Base-by-base conservation (phyloP, 2,888 invertebrate species). In the Fragum sueziense region DNA sequence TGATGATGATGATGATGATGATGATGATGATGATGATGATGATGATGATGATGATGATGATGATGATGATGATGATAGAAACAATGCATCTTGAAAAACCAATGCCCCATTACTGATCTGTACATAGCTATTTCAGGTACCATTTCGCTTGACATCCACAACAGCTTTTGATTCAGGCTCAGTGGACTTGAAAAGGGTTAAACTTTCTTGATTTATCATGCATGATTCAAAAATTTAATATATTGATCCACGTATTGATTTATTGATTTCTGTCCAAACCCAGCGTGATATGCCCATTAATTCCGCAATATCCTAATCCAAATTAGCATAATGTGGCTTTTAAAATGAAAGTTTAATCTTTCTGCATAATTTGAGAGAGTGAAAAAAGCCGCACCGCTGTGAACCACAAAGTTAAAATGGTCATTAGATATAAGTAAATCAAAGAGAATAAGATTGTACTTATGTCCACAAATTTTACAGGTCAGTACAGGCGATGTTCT, bases 1-100 rank as follows among this genome's bases (percentile, higher is more conserved):
- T 77, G 79, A 77, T 77, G 79, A 79, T 77, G 79, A 79, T 77
- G 79, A 79, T 77, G 79, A 79, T 77, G 79, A 77, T 77, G 79
- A 77, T 77, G 76, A 79, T 77, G 76, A 79, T 77, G 76, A 79
- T 77, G 79, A 79, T 77, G 76, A 79, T 77, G 76, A 79, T 77
- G 76, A 76, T 77, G 76, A 77, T 77, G 79, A 79, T 77, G 79
- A 79, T 77, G 79, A 79, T 77, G 79, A 77, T 71, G 79, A 79
- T 68, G 68, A 68, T 68, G 68, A 68, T 68, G 68, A 68, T 68
- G 68, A 68, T 68, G 68, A 68, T 68, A 71, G 77, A 70, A 71
- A 79, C 71, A 76, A 79, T 77, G 76, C n/a, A n/a, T n/a, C n/a
- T n/a, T n/a, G n/a, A n/a, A n/a, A n/a, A n/a, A n/a, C n/a, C n/a